phyloP scores from a whole-genome alignment of 1,140 invertebrate genomes.

The Lordiphosa clarofinis region DNA sequence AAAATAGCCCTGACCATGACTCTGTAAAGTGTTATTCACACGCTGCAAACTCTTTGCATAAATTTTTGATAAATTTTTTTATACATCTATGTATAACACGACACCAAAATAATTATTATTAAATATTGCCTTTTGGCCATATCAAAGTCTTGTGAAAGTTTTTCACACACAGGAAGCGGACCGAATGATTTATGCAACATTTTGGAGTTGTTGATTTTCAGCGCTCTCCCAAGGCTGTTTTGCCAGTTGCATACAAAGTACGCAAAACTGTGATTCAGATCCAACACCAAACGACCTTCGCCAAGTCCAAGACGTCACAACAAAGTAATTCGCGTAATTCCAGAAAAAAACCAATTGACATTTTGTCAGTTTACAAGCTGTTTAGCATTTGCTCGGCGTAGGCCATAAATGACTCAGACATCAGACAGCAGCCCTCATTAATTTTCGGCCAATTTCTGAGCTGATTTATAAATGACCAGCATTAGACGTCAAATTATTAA shows the following conservation, averaged over 20 bases:
- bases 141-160: conserved; percentile 53
- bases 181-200: conserved; percentile 60
- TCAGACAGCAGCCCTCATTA: conserved; percentile 15
- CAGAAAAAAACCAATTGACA: conserved; percentile 47
- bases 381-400: conserved; percentile 48
- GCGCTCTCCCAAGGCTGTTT: conserved; percentile 54
- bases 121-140: conserved; percentile 33
- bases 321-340: conserved; percentile 23
- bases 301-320: conserved; percentile 54
- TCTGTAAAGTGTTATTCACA: conserved; percentile 27
- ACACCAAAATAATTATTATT: conserved; percentile 48
- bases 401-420: conserved; percentile 44
- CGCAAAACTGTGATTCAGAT: conserved; percentile 55
- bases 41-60: conserved; percentile 15
- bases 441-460: conserved; percentile 24
- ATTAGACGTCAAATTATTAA: conserved; percentile 27
- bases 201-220: conserved; percentile 33
- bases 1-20: conserved; percentile 59
- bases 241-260: conserved; percentile 53
- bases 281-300: conserved; percentile 55
- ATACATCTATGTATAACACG: conserved; percentile 53
- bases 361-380: conserved; percentile 37
- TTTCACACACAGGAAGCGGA: conserved; percentile 54
- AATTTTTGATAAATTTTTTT: conserved; percentile 24
- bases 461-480: conserved; percentile 21